phyloP scores from a whole-genome alignment of 1,140 invertebrate genomes.

The Pogonomyrmex californicus region DNA sequence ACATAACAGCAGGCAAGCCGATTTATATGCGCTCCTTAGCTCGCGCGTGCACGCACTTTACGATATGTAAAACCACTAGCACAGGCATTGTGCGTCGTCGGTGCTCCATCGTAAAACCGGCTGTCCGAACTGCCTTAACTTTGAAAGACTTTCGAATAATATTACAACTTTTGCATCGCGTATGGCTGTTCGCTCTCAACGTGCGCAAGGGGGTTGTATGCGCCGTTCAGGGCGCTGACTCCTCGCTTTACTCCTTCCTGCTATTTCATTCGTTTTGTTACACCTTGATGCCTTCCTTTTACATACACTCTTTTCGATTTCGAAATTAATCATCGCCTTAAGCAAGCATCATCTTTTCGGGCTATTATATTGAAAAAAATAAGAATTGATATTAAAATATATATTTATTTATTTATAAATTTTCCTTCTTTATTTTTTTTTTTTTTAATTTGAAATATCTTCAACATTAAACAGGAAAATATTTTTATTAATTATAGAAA shows the following conservation, averaged over 20 bases:
- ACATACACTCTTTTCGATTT: background rate
- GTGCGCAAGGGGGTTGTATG: background rate
- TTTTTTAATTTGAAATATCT: background rate
- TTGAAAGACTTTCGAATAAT: conserved; percentile 78
- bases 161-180: conserved; percentile 70
- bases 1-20: conserved; percentile 81
- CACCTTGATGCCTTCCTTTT: background rate
- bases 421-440: background rate
- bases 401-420: background rate
- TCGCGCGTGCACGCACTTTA: conserved; percentile 78
- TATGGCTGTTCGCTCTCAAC: conserved; percentile 33
- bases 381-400: background rate
- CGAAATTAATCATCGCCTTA: background rate
- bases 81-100: conserved; percentile 73
- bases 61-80: conserved; percentile 81
- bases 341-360: background rate
- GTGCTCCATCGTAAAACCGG: conserved; percentile 78
- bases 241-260: background rate
- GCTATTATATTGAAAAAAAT: background rate
- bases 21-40: conserved; percentile 82
- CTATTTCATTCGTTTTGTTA: background rate
- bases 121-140: conserved; percentile 73
- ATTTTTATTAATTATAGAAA: background rate
- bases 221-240: background rate
- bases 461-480: background rate